phyloP scores from a whole-genome alignment of 2,888 invertebrate species.

The Chrysina gloriosa region DNA sequence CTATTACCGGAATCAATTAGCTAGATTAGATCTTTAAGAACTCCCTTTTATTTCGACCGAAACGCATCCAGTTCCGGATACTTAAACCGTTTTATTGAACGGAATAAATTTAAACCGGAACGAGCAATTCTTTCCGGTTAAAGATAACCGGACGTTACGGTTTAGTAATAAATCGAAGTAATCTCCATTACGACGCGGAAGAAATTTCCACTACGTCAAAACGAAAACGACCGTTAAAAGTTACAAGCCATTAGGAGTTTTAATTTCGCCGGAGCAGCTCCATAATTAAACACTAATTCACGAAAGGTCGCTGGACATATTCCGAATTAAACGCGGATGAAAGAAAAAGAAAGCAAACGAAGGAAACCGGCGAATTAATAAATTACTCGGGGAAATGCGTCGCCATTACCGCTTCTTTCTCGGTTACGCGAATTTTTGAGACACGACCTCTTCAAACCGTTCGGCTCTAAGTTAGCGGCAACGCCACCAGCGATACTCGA shows the following conservation, averaged over 20 bases:
- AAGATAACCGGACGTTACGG: neutral
- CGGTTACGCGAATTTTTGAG: conserved; percentile 11
- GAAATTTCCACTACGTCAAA: conserved; percentile 14
- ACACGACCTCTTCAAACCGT: neutral
- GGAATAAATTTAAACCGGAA: neutral
- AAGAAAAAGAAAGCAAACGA: neutral
- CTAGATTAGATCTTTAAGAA: no score
- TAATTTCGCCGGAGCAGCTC: conserved; percentile 15
- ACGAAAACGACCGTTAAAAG: conserved; percentile 12
- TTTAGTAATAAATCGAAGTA: conserved; percentile 16
- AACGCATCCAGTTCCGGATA: no score
- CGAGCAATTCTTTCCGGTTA: neutral
- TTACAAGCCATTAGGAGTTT: conserved; percentile 29
- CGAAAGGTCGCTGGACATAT: conserved; percentile 20
- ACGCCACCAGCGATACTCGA: neutral
- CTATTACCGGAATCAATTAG: no score
- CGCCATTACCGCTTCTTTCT: neutral
- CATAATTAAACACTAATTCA: conserved; percentile 35
- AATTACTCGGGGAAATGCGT: conserved; percentile 23
- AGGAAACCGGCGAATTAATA: conserved; percentile 20
- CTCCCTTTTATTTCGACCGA: no score
- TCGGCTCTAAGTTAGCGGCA: conserved; percentile 7
- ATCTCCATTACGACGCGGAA: conserved; percentile 4
- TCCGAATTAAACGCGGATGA: conserved; percentile 19
- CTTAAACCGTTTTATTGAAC: neutral